Evolutionary conservation across 2,797 vertebrate species (phyloP).

Genomic region (Chaunax sp.): DNA sequence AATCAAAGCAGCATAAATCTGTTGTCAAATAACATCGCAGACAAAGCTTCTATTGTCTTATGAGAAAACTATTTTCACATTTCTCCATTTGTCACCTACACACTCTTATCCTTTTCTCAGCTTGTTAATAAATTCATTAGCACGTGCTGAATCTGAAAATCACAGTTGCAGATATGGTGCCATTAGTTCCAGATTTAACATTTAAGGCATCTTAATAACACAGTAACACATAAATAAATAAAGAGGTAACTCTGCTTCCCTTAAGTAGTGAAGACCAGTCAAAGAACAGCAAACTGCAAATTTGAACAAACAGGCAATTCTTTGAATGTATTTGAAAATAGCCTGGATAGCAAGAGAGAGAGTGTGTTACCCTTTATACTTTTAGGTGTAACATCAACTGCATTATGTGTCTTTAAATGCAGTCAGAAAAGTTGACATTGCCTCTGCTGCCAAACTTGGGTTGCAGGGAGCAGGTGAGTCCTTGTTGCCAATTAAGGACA

Average conservation of each 20-base stretch:
- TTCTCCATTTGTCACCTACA: neutral
- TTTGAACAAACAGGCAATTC: too few species aligned
- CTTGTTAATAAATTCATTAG: neutral
- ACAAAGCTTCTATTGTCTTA: slow-evolving; percentile 3
- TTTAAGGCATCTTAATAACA: neutral
- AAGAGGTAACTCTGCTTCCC: neutral
- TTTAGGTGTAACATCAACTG: neutral
- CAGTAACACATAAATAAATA: neutral
- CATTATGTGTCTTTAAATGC: neutral
- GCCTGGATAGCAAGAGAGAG: too few species aligned
- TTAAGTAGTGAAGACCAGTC: neutral
- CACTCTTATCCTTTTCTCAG: neutral
- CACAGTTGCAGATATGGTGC: neutral
- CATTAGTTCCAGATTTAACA: neutral
- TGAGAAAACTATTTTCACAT: neutral
- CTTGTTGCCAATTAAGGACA: too few species aligned
- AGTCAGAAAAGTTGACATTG: too few species aligned
- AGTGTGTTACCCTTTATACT: too few species aligned
- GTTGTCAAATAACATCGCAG: slow-evolving; percentile 5
- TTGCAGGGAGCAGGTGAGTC: too few species aligned
- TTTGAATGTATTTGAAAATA: too few species aligned
- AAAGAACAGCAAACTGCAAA: too few species aligned
- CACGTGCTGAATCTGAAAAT: neutral
- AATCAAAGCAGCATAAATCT: slow-evolving; percentile 29
- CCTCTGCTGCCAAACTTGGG: too few species aligned